These are phyloP conservation scores for Nematostella vectensis DNA, from an alignment of 92 coral and sea anemone genomes.

Conservation along the genomic window DNA sequence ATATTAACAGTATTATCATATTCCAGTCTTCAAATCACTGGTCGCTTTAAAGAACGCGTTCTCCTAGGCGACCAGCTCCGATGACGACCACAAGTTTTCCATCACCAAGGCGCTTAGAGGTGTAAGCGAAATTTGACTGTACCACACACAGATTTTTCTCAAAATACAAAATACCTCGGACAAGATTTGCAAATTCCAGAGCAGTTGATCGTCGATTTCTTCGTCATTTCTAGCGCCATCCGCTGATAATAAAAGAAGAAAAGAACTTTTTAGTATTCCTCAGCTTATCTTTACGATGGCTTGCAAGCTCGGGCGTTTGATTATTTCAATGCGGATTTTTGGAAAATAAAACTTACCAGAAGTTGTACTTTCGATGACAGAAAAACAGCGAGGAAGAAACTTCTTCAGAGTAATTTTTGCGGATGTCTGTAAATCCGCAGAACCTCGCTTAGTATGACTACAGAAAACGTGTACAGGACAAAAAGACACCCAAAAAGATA, in stretches of 20 bases:
- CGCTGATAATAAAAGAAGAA: conserved; percentile 34
- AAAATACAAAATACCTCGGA: conserved; percentile 49
- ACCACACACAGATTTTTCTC: too few relatives aligned
- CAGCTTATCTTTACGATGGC: too few relatives aligned
- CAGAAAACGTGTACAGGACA: background rate
- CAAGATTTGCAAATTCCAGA: conserved; percentile 89
- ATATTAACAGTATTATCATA: too few relatives aligned
- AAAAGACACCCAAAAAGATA: background rate
- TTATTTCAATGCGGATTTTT: background rate
- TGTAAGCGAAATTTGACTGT: too few relatives aligned
- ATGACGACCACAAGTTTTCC: too few relatives aligned
- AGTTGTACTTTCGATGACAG: conserved; percentile 64
- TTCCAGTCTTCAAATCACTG: too few relatives aligned
- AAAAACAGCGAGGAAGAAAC: conserved; percentile 84
- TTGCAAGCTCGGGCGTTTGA: background rate
- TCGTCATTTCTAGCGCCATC: conserved; percentile 88
- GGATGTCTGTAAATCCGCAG: conserved; percentile 47
- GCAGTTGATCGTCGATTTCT: conserved; percentile 89
- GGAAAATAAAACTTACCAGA: conserved; percentile 65
- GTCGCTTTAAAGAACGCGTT: too few relatives aligned
- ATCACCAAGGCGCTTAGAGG: too few relatives aligned
- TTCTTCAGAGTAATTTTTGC: conserved; percentile 67
- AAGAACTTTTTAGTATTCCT: too few relatives aligned
- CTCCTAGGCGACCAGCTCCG: too few relatives aligned
- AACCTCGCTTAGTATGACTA: background rate